Percentiles rank a stretch among this genome's conserved stretches.
Conservation (phyloP, 1,140 invertebrate genomes). For the Augochlora pura region DNA sequence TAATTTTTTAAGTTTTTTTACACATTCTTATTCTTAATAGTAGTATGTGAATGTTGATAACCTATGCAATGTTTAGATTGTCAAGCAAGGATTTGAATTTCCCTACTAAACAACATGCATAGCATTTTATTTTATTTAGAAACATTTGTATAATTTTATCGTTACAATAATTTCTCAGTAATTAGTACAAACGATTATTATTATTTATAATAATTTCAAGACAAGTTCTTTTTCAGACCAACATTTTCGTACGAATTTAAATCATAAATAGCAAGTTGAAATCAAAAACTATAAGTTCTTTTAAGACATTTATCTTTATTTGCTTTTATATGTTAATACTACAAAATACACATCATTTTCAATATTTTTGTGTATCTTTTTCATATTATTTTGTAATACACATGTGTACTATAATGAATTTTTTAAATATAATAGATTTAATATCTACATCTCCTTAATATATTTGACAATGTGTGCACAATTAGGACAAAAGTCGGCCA, state of each 20-base stretch:
- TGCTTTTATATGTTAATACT: not conserved
- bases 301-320: not conserved
- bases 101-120: not conserved
- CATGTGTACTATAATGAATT: not conserved
- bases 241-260: not conserved
- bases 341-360: not conserved
- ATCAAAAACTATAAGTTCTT: not conserved
- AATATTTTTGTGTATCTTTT: not conserved
- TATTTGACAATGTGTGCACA: not conserved
- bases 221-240: not conserved
- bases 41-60: constrained; percentile 6
- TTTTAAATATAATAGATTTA: not conserved
- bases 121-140: not conserved
- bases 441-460: not conserved
- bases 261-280: not conserved
- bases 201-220: not conserved
- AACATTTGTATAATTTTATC: not conserved
- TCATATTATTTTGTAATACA: not conserved
- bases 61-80: constrained; percentile 34
- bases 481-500: constrained; percentile 80
- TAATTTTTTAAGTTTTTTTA: not conserved
- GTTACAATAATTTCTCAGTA: too few relatives aligned
- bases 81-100: constrained; percentile 19
- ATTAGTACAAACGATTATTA: constrained; percentile 1
- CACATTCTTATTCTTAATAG: not conserved